Conservation (phyloP, 2,797 vertebrate species). For the Urosaurus nigricauda region DNA sequence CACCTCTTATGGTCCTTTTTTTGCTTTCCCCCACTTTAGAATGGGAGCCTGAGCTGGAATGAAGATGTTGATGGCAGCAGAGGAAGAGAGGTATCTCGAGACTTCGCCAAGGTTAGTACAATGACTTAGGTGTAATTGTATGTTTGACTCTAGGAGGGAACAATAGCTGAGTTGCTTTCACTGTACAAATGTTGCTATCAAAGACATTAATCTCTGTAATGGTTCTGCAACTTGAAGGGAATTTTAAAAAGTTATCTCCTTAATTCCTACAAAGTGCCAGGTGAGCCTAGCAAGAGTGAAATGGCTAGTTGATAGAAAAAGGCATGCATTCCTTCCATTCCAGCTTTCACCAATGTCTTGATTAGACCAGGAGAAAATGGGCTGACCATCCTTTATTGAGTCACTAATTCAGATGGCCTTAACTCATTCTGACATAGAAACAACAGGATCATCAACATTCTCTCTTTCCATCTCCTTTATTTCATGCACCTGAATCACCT, state of each 20-base stretch:
- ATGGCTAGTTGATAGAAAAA: neutral
- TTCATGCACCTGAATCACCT: neutral
- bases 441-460: neutral
- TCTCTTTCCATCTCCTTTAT: neutral
- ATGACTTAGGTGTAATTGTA: neutral
- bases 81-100: slow-evolving; percentile 92
- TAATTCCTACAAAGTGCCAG: neutral
- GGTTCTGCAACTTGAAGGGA: neutral
- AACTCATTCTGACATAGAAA: neutral
- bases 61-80: slow-evolving; percentile 89
- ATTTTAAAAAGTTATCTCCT: no score
- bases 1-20: neutral
- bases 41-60: slow-evolving; percentile 85
- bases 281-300: neutral
- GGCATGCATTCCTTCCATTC: neutral
- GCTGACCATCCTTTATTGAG: neutral
- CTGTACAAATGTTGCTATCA: neutral
- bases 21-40: slow-evolving; percentile 71
- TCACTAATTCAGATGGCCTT: neutral
- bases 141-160: accelerated
- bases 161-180: neutral
- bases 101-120: slow-evolving; percentile 95
- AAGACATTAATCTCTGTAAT: neutral
- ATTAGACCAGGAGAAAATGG: neutral
- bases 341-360: neutral